Evolutionary conservation across 2,888 invertebrate genomes (phyloP), one percentile per base, ranked within the genome.

Genomic region (Steinernema scapterisci): DNA sequence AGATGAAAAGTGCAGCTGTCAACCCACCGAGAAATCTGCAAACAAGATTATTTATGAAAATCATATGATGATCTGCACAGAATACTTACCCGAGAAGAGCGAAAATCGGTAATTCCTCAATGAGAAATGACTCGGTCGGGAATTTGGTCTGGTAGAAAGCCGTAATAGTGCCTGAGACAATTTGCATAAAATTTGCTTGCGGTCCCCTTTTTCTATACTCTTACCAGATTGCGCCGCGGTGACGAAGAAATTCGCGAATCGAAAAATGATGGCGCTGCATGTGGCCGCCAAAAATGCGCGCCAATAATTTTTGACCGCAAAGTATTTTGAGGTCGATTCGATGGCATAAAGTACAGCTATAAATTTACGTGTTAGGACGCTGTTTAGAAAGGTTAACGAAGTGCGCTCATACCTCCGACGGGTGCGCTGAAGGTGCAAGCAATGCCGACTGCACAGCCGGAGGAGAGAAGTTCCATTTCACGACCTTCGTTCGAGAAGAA

Each of bases 231-330:
- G 82, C 27, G 77, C 82, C 19, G 79, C 82, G 11, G 82, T 82
- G 38, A 82, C 82, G 71, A 82, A 82, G 54, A 82, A 82, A 74
- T 81, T 81, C 25, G 83, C 81, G 63, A 97, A 90, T 0, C 96
- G 91, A 85, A 97, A 97, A 87, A 95, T 93, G 45, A 96, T 93
- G 16, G 97, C 97, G 73, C 96, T 95, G 89, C 95, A 95, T 46
- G 96, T 96, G 0, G 97, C 96, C 0, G 96, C 93, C 88, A 97
- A 95, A 89, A 97, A 97, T 0, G 95, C 81, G 51, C 97, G 90
- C 97, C 97, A 97, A 87, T 97, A 97, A 88, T 97, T 97, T 76
- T 96, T 91, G 0, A 97, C 96, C 9, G 97, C 97, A 89, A 97
- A 97, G 89, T 96, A 97, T 0, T 95, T 96, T 0, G 97, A 95